Conservation (phyloP, 2,888 invertebrate genomes). For the Zeuzera pyrina region DNA sequence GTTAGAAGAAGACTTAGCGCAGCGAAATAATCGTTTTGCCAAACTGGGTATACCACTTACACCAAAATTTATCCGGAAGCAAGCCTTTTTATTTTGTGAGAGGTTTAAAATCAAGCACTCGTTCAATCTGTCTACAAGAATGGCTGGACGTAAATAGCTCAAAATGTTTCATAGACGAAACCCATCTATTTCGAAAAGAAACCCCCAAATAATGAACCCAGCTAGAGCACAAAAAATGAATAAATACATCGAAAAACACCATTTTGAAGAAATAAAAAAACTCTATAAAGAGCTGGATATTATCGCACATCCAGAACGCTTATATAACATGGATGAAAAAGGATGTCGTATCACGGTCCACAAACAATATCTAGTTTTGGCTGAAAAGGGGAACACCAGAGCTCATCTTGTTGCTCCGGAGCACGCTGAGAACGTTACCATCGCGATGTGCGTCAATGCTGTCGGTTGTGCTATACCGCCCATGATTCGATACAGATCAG, state of each 20-base stretch:
- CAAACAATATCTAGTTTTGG: too few relatives aligned
- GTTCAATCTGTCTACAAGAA: background rate
- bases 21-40: background rate
- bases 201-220: background rate
- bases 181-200: background rate
- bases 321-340: constrained; percentile 9
- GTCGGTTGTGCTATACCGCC: constrained; percentile 9
- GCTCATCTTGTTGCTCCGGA: constrained; percentile 10
- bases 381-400: constrained; percentile 6
- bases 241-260: background rate
- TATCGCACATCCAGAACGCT: too few relatives aligned
- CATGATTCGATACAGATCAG: constrained; percentile 5
- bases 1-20: background rate
- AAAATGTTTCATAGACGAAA: background rate
- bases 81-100: background rate
- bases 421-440: constrained; percentile 14
- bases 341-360: constrained; percentile 7
- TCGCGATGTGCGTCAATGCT: constrained; percentile 12
- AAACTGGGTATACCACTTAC: background rate
- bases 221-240: too few relatives aligned
- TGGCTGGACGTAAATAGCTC: background rate
- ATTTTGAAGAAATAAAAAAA: constrained; percentile 4
- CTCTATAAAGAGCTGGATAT: too few relatives aligned
- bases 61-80: background rate
- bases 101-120: background rate